phyloP scores from a whole-genome alignment of 2,113 vertebrate species.

The Megaceryle torquata region DNA sequence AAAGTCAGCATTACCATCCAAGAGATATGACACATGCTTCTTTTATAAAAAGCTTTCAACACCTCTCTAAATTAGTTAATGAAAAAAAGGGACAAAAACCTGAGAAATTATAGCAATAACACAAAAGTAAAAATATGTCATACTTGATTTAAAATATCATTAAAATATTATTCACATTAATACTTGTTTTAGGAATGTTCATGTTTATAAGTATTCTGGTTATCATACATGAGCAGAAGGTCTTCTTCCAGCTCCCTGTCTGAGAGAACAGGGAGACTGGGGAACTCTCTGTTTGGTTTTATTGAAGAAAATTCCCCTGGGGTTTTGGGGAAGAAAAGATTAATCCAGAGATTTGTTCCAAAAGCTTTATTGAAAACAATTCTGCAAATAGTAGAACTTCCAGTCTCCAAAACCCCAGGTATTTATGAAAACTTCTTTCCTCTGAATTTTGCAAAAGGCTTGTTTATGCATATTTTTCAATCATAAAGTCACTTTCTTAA shows the following conservation, averaged over 20 bases:
- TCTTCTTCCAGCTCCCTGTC: not conserved
- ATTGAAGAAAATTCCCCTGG: not conserved
- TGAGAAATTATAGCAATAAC: not conserved
- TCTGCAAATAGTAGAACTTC: not conserved
- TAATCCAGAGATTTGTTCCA: not conserved
- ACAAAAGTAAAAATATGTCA: not conserved
- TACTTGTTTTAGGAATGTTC: not conserved
- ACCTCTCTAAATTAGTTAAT: not conserved
- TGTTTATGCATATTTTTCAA: not conserved
- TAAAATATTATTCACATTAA: not conserved
- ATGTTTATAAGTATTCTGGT: not conserved
- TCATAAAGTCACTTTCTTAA: not conserved
- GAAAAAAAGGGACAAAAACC: not conserved
- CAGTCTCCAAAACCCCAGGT: not conserved
- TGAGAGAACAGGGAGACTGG: not conserved
- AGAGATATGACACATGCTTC: not conserved
- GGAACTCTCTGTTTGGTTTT: not conserved
- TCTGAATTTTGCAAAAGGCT: not conserved
- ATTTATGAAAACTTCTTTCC: not conserved
- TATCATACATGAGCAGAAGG: not conserved
- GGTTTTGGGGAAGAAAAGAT: not conserved
- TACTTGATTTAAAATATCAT: not conserved
- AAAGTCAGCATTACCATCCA: constrained; percentile 12
- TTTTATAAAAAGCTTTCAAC: constrained; percentile 19
- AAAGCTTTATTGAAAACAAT: not conserved